Percentiles rank a stretch among this genome's conserved stretches.
These are phyloP conservation scores for Sturnira hondurensis DNA, from an alignment of 2,113 vertebrate genomes.

Conservation along the genomic window DNA sequence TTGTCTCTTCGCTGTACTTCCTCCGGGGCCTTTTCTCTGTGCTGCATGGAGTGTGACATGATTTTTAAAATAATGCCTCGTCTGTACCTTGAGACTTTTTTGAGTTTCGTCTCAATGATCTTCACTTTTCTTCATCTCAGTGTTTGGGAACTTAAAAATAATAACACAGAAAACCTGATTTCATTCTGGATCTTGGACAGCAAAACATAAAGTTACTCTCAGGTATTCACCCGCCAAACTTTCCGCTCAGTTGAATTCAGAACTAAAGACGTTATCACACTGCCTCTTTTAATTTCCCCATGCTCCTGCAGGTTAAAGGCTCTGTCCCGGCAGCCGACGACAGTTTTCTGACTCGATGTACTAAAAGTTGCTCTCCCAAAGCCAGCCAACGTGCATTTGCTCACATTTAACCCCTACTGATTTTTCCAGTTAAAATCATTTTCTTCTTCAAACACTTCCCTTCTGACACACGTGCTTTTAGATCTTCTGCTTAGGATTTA, in stretches of 20 bases:
- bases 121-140: slow-evolving; percentile 23
- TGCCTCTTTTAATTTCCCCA: slow-evolving; percentile 64
- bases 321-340: neutral
- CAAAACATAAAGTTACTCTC: slow-evolving; percentile 17
- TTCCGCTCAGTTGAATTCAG: slow-evolving; percentile 55
- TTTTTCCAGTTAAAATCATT: slow-evolving; percentile 52
- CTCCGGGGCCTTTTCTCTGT: neutral
- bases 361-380: neutral
- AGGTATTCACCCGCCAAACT: neutral
- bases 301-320: neutral
- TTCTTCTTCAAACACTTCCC: slow-evolving; percentile 18
- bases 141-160: neutral
- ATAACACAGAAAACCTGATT: slow-evolving; percentile 34
- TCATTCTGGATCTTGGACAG: slow-evolving; percentile 25
- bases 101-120: neutral
- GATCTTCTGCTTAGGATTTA: neutral
- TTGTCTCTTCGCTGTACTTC: neutral
- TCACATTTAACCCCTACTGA: neutral
- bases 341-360: slow-evolving; percentile 27
- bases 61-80: neutral
- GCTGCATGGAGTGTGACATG: neutral
- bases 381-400: neutral
- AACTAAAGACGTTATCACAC: slow-evolving; percentile 41
- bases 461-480: slow-evolving; percentile 10
- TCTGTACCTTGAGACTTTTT: neutral